Percentiles rank a stretch among this genome's conserved stretches.
Evolutionary conservation across 2,113 vertebrate species (phyloP).

Genomic region (Zootoca vivipara): DNA sequence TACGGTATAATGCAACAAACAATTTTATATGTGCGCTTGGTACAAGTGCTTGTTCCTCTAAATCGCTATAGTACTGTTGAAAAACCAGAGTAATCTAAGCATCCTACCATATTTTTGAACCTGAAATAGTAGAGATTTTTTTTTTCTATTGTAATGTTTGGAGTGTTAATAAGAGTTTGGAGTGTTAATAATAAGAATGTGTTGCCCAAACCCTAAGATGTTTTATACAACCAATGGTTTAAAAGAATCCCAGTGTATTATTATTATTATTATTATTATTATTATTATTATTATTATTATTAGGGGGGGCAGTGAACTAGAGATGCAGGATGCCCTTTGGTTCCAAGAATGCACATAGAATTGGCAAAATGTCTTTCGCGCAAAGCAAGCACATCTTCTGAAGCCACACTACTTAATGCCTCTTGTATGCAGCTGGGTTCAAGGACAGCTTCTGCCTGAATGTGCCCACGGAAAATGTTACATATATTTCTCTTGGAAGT

Average conservation of each 20-base stretch:
- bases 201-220: neutral
- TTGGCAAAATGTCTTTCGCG: neutral
- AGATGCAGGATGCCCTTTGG: too few relatives aligned
- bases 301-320: too few relatives aligned
- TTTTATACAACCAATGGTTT: neutral
- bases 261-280: too few relatives aligned
- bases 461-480: neutral
- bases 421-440: neutral
- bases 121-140: neutral
- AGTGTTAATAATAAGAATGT: neutral
- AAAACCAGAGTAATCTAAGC: neutral
- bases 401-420: neutral
- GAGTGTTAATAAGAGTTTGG: too few relatives aligned
- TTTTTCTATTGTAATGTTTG: neutral
- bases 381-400: neutral
- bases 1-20: too few relatives aligned
- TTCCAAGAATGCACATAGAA: neutral
- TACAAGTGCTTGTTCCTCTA: too few relatives aligned
- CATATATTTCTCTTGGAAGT: neutral
- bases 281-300: too few relatives aligned
- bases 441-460: neutral
- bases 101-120: neutral
- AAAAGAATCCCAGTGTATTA: neutral
- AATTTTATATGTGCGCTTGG: too few relatives aligned
- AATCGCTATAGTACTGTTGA: too few relatives aligned